These are phyloP conservation scores for Chydorus sphaericus DNA, from an alignment of 2,888 invertebrate species.

Conservation along the genomic window DNA sequence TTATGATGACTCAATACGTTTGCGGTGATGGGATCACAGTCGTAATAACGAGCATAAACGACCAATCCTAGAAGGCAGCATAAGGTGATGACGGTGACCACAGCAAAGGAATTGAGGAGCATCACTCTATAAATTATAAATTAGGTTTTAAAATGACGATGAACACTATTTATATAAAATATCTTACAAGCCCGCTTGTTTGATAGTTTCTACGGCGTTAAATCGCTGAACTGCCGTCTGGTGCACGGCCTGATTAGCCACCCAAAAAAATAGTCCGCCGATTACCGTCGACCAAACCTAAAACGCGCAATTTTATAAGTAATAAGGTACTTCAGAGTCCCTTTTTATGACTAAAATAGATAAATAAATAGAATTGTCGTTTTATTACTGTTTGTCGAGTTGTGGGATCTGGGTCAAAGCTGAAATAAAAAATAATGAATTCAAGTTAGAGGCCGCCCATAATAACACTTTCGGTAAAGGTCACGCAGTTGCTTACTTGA, in stretches of 20 bases:
- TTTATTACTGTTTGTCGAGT: conserved; percentile 55
- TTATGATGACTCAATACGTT: conserved; percentile 32
- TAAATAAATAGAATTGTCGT: too few species aligned
- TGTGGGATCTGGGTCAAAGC: conserved; percentile 63
- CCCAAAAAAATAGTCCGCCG: conserved; percentile 78
- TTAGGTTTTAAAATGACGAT: neutral
- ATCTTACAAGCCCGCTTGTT: conserved; percentile 55
- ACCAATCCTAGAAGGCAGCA: conserved; percentile 78
- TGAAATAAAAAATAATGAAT: conserved; percentile 29
- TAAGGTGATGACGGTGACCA: conserved; percentile 59
- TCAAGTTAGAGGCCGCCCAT: neutral
- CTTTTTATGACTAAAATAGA: too few species aligned
- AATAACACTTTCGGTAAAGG: neutral
- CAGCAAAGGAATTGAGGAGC: conserved; percentile 60
- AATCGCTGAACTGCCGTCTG: conserved; percentile 89
- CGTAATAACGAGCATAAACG: conserved; percentile 60
- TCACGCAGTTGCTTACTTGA: conserved; percentile 40
- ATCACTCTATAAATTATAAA: conserved; percentile 42
- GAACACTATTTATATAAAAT: conserved; percentile 9
- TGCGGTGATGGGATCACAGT: conserved; percentile 69
- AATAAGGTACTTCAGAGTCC: too few species aligned
- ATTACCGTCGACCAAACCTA: conserved; percentile 62
- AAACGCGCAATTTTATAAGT: too few species aligned
- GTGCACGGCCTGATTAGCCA: conserved; percentile 80
- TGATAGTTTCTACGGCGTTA: conserved; percentile 62